A percentile compares a stretch with the other conserved stretches of the same genome.
Conservation (phyloP, 2,797 vertebrate species). For the Myotis planiceps region DNA sequence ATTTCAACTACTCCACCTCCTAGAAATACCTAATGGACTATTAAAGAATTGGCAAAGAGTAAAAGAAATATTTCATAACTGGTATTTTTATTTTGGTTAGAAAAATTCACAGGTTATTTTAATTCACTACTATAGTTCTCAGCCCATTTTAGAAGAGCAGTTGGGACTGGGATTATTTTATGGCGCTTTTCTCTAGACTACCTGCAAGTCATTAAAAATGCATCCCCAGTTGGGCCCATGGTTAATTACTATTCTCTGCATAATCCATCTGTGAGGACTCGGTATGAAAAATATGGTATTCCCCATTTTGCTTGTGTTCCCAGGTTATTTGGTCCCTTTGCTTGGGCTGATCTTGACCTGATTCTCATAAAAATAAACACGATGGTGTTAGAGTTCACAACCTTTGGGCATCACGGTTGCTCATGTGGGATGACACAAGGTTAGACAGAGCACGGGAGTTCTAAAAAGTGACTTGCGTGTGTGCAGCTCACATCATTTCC, state of each 20-base stretch:
- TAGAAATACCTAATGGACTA: slow-evolving; percentile 69
- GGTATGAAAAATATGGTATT: slow-evolving; percentile 62
- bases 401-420: background rate
- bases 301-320: slow-evolving; percentile 62
- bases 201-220: slow-evolving; percentile 61
- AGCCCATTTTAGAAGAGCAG: slow-evolving; percentile 52
- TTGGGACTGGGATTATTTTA: background rate
- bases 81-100: slow-evolving; percentile 72
- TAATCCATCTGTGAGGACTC: slow-evolving; percentile 66
- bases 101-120: slow-evolving; percentile 69
- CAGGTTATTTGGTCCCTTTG: slow-evolving; percentile 47
- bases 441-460: background rate
- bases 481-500: background rate
- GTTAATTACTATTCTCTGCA: slow-evolving; percentile 66
- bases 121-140: slow-evolving; percentile 53
- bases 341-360: slow-evolving; percentile 57
- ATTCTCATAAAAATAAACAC: slow-evolving; percentile 64
- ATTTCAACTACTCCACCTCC: slow-evolving; percentile 62
- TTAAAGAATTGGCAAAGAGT: slow-evolving; percentile 69
- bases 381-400: slow-evolving; percentile 6
- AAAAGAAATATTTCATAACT: slow-evolving; percentile 72
- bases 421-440: background rate
- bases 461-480: background rate
- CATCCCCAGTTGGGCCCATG: slow-evolving; percentile 24
- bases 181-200: slow-evolving; percentile 61